Evolutionary conservation across 2,797 vertebrate species (phyloP), one percentile per base, ranked within the genome.

Genomic region (Acomys russatus): DNA sequence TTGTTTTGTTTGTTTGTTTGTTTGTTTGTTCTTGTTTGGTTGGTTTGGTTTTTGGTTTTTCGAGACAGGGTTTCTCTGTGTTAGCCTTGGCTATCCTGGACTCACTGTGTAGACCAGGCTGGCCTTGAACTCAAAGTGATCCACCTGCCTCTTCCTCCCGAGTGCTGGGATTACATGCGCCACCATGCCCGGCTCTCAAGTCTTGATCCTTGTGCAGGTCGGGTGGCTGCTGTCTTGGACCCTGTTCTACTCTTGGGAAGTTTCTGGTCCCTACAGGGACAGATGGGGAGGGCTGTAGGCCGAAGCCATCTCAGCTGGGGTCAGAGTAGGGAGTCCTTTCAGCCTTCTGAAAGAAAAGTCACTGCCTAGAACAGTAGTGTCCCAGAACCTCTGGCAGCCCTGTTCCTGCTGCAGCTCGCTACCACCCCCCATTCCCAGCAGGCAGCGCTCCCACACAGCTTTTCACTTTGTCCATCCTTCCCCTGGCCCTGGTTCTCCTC

Each of bases 241-340:
- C 25, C 10, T 66, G 23, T 7, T n/a, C 11, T 71, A 68, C 61
- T 78, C 71, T n/a, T 12, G 6, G 8, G 61, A 59, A 70, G 54
- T 25, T 30, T 38, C 33, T 14, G 38, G 51, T 20, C 83, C 17
- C 23, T 33, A 44, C 79, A 82, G 51, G 28, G 77, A 4, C 9
- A 35, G 7, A 1, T 6, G 17, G 25, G 22, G 59, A 44, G 15
- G 49, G 3, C 22, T 30, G 33, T 30, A 35, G 28, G 70, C 56
- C 14, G 9, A 63, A 20, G 33, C 35, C 14, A 56, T 35, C 59
- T 22, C 12, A 56, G 1, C 35, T 10, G 6, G 2, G 14, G 28
- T 17, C 38, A 0, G 2, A 0, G 0, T 70, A 38, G 17, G 44
- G 10, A 11, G 63, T 68, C 25, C 33, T 54, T 4, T 18, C 63